Evolutionary conservation across 2,797 vertebrate genomes (phyloP), one percentile per base, ranked within the genome.

Genomic region (Acrossocheilus fasciatus): DNA sequence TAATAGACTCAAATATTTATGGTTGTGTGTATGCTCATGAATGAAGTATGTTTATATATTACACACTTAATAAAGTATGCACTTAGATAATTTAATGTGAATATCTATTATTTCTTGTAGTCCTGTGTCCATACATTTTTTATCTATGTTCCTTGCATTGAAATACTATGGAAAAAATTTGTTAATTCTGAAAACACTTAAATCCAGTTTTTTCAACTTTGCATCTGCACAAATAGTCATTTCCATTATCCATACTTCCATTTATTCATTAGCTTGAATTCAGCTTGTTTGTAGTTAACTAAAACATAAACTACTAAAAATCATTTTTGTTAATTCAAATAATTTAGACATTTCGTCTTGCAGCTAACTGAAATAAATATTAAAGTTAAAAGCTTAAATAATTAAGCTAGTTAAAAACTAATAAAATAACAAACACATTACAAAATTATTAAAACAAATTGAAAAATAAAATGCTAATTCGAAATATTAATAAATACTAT

Each of bases 51-150:
- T 80, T 66, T 64, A 34, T 18, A 82, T 70, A 78, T 66, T 76
- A 30, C 62, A 82, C 6, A 2, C 36, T 86, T 82, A 86, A 86
- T 86, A 64, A 76, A 75, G 59, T 74, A 76, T 82, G 36, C 18
- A 69, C 20, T 86, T 86, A 52, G 12, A 81, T 74, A 20, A 54
- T 7, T 52, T 7, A 30, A 43, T 54, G 23, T 17, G 14, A 57
- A 34, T 26, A 69, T 85, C 5, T 57, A 26, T 84, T 77, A 52
- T 85, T 69, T 66, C 6, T 75, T 30, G 6, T 70, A 64, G 70
- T 76, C 43, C 43, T 34, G 14, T 70, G 39, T 75, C 45, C 8
- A 47, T 47, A 64, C 7, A 26, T 45, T 23, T 50, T 64, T 15
- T 59, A n/a, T 43, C 73, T 10, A 57, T 81, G 18, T 30, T n/a